phyloP scores from a whole-genome alignment of 2,888 invertebrate genomes.

The Mayetiola destructor region DNA sequence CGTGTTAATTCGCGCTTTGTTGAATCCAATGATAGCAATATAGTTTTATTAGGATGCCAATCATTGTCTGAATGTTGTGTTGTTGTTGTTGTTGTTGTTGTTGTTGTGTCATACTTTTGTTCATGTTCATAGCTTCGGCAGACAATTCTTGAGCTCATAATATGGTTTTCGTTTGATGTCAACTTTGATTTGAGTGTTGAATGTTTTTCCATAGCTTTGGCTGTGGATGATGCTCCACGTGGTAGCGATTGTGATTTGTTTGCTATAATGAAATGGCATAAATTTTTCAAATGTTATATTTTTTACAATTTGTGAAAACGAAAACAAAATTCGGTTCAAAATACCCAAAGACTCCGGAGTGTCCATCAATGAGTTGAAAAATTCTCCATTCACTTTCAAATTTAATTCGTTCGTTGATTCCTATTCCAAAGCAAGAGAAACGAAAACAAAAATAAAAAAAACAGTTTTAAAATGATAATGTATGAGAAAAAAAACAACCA shows the following conservation, averaged over 20 bases:
- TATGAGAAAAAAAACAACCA: neutral
- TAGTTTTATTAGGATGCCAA: neutral
- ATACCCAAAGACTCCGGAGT: neutral
- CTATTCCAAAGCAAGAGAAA: conserved; percentile 50
- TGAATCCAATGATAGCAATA: neutral
- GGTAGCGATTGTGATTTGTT: conserved; percentile 32
- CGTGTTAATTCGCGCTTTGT: conserved; percentile 14
- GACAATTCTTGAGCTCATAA: no score
- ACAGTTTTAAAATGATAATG: conserved; percentile 24
- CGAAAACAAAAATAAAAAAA: neutral
- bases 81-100: neutral
- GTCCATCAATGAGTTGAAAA: conserved; percentile 39
- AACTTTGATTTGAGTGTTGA: neutral
- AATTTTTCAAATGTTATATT: conserved; percentile 16
- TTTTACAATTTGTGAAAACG: conserved; percentile 23
- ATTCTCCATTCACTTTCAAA: conserved; percentile 64
- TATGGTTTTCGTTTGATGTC: neutral
- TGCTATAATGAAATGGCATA: no score
- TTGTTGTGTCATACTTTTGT: neutral
- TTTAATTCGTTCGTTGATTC: conserved; percentile 59
- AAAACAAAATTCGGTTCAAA: conserved; percentile 7
- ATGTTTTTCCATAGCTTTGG: conserved; percentile 26
- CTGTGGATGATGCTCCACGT: conserved; percentile 27
- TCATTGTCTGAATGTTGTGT: neutral
- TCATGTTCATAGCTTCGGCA: conserved; percentile 16